Evolutionary conservation across 2,113 vertebrate species (phyloP).

Genomic region (Gymnocephalus cernua): DNA sequence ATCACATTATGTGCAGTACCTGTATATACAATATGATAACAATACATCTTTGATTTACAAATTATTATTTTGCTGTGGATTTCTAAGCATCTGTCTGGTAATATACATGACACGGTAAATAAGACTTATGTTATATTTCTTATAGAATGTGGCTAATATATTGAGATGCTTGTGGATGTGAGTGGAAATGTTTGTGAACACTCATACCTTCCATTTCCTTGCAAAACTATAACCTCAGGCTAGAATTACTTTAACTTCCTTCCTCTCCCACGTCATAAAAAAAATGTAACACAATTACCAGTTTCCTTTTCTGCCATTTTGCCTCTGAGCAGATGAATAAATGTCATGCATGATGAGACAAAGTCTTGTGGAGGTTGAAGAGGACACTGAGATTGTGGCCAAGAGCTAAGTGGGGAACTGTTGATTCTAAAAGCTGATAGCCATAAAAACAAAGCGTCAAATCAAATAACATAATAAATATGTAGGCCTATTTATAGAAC

Average conservation of each 20-base stretch:
- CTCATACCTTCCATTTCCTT: slow-evolving; percentile 21
- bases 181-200: neutral
- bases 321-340: slow-evolving; percentile 33
- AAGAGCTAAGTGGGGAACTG: neutral
- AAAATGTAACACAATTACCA: slow-evolving; percentile 33
- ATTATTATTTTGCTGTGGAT: neutral
- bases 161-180: neutral
- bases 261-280: neutral
- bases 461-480: neutral
- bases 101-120: neutral
- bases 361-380: slow-evolving; percentile 15
- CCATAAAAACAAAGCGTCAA: neutral
- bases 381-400: slow-evolving; percentile 8
- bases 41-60: neutral
- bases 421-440: neutral
- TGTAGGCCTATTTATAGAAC: neutral
- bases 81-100: neutral
- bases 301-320: slow-evolving; percentile 18
- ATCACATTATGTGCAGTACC: neutral
- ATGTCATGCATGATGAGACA: slow-evolving; percentile 28
- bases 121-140: neutral
- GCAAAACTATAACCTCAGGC: slow-evolving; percentile 22
- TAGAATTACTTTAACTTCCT: slow-evolving; percentile 14
- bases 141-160: neutral
- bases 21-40: neutral